Conservation (phyloP, 2,797 vertebrate species). For the Microctenopoma steveboyesi region DNA sequence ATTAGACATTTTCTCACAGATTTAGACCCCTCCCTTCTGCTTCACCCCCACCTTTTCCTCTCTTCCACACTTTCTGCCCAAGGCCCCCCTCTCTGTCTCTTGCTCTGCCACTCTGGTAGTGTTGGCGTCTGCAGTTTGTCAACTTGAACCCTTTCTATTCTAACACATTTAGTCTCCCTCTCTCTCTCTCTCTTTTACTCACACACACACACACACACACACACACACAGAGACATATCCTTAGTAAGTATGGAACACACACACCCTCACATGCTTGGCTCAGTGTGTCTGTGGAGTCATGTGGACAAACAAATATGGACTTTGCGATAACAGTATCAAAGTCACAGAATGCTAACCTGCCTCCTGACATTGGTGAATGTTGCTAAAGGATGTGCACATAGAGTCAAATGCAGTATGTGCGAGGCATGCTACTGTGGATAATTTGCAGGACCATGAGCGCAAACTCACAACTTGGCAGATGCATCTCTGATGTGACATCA, state of each 20-base stretch:
- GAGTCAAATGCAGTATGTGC: slow-evolving; percentile 16
- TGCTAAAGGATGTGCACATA: slow-evolving; percentile 33
- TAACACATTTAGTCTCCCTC: slow-evolving; percentile 35
- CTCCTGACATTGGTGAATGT: slow-evolving; percentile 30
- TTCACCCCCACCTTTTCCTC: slow-evolving; percentile 56
- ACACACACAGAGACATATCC: slow-evolving; percentile 36
- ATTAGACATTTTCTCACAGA: slow-evolving; percentile 85
- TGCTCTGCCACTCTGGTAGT: slow-evolving; percentile 63
- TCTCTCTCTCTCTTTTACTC: slow-evolving; percentile 9
- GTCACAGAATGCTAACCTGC: slow-evolving; percentile 45
- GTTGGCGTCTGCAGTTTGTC: slow-evolving; percentile 82
- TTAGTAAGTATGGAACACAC: slow-evolving; percentile 52
- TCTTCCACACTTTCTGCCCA: slow-evolving; percentile 49
- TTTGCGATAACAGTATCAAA: slow-evolving; percentile 54
- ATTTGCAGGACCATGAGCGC: slow-evolving; percentile 3
- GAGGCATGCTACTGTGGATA: slow-evolving; percentile 23
- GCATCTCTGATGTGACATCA: too few relatives aligned
- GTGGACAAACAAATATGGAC: slow-evolving; percentile 47
- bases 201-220: slow-evolving; percentile 30
- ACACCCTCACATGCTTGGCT: slow-evolving; percentile 38
- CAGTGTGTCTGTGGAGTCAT: slow-evolving; percentile 52
- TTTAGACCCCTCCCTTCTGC: slow-evolving; percentile 74
- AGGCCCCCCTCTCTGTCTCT: slow-evolving; percentile 13
- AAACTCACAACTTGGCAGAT: not conserved
- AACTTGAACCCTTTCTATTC: slow-evolving; percentile 70